Evolutionary conservation across 2,113 vertebrate genomes (phyloP).

Genomic region (Tyto alba): DNA sequence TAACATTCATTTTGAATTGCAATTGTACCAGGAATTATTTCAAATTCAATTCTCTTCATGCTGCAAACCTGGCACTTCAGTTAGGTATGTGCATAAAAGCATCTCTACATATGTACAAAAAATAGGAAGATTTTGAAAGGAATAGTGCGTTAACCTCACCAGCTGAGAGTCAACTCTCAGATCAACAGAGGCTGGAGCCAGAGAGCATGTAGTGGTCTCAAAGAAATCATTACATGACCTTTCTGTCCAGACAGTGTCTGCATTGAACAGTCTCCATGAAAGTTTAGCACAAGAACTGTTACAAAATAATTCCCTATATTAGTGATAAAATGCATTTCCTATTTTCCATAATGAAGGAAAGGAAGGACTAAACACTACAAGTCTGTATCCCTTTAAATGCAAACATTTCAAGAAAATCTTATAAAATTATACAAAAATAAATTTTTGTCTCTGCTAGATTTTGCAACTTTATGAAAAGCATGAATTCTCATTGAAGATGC

Average conservation of each 20-base stretch:
- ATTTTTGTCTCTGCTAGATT: background rate
- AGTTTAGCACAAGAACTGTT: background rate
- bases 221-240: background rate
- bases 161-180: background rate
- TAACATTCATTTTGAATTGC: background rate
- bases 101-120: background rate
- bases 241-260: background rate
- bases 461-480: background rate
- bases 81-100: background rate
- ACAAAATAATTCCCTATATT: background rate
- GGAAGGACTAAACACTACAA: background rate
- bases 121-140: background rate
- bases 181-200: background rate
- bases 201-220: background rate
- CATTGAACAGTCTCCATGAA: background rate
- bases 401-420: background rate
- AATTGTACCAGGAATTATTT: background rate
- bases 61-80: background rate
- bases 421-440: background rate
- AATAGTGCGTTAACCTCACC: background rate
- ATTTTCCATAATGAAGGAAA: background rate
- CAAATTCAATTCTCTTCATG: background rate
- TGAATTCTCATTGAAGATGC: background rate
- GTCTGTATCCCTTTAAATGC: background rate
- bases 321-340: background rate